phyloP scores from a whole-genome alignment of 2,888 invertebrate genomes.

The Noctua janthina region DNA sequence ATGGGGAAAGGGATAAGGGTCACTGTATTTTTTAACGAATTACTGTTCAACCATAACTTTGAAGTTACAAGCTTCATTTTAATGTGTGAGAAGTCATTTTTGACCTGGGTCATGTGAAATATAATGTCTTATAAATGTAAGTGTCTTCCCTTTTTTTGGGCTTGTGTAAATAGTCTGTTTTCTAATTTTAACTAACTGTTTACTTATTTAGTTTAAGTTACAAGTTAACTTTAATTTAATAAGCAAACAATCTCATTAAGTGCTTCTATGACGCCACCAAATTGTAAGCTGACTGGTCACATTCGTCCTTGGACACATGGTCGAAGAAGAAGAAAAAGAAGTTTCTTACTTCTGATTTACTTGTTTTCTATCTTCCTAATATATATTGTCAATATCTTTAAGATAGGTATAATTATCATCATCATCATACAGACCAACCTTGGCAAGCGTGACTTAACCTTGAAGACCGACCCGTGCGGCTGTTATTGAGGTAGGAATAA shows the following conservation, averaged over 20 bases:
- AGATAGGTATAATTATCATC: no score
- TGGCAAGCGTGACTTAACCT: neutral
- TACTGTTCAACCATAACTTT: slow-evolving; percentile 27
- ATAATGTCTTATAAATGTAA: no score
- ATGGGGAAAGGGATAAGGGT: slow-evolving; percentile 30
- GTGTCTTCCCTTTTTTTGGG: neutral
- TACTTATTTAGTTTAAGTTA: no score
- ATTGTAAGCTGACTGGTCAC: neutral
- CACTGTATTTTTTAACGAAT: slow-evolving; percentile 35
- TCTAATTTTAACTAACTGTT: neutral
- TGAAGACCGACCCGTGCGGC: neutral
- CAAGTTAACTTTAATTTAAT: no score
- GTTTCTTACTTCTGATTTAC: neutral
- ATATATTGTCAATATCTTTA: neutral
- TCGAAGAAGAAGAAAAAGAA: neutral
- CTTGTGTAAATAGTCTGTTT: neutral
- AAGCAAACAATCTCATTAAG: neutral
- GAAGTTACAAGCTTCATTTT: neutral
- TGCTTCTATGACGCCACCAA: neutral
- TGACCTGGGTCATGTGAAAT: neutral
- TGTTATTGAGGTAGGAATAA: neutral
- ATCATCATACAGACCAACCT: neutral
- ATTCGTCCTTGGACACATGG: neutral
- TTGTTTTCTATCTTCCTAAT: neutral
- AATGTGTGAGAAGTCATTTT: neutral